These are phyloP conservation scores for Astatotilapia flaviijosephi DNA, from an alignment of 2,113 vertebrate species.

Conservation along the genomic window DNA sequence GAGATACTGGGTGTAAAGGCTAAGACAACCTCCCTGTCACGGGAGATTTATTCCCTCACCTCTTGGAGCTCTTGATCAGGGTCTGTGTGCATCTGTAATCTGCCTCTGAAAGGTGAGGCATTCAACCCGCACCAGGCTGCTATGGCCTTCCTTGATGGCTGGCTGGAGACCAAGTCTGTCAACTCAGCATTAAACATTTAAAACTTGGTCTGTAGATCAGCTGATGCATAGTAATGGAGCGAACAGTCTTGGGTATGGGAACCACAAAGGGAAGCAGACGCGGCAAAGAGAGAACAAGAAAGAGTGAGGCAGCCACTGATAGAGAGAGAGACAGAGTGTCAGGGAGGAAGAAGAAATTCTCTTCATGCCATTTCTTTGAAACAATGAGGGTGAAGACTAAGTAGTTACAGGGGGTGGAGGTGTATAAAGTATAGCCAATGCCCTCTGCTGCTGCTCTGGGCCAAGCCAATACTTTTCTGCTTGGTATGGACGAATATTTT, in stretches of 20 bases:
- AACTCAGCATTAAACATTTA: conserved; percentile 58
- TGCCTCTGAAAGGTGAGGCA: conserved; percentile 43
- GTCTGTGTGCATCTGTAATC: conserved; percentile 48
- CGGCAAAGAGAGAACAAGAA: not conserved
- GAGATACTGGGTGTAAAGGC: conserved; percentile 26
- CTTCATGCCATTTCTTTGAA: conserved; percentile 2
- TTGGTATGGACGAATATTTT: not conserved
- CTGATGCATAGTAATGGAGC: conserved; percentile 27
- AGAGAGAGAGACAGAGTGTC: not conserved
- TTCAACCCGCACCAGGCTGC: not conserved
- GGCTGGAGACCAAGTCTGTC: conserved; percentile 29
- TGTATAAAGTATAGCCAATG: not conserved
- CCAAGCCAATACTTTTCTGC: not conserved
- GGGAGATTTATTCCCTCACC: conserved; percentile 54
- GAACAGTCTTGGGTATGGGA: not conserved
- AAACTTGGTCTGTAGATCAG: conserved; percentile 28
- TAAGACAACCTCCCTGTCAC: conserved; percentile 43
- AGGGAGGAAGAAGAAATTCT: not conserved
- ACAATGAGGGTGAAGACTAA: not conserved
- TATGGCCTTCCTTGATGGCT: conserved; percentile 14
- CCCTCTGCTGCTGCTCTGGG: not conserved
- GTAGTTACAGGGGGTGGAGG: not conserved
- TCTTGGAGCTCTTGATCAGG: conserved; percentile 45
- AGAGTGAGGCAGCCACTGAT: not conserved
- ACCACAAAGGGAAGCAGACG: not conserved